Conservation (phyloP, 1,140 invertebrate genomes). For the Danaus melanippus region DNA sequence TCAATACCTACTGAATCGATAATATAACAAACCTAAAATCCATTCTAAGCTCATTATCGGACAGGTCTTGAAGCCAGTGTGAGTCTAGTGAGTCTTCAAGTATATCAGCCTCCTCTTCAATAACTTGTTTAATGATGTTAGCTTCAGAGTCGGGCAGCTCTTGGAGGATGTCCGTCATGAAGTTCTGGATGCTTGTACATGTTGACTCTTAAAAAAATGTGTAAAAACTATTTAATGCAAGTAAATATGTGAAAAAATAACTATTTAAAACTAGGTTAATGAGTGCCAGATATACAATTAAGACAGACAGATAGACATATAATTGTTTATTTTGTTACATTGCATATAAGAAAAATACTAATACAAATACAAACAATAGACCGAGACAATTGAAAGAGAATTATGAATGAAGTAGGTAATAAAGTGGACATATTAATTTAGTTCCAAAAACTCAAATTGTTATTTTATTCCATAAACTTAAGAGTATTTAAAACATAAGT, state of each 20-base stretch:
- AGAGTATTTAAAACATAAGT: no score
- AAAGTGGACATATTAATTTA: no score
- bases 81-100: slow-evolving; percentile 55
- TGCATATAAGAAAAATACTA: no score
- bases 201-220: slow-evolving; percentile 49
- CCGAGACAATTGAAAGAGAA: no score
- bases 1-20: no score
- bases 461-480: no score
- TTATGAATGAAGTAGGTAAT: no score
- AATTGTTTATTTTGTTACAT: no score
- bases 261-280: background rate
- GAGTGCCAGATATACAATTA: background rate
- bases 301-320: no score
- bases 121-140: slow-evolving; percentile 49
- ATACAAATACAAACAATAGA: no score
- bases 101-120: slow-evolving; percentile 54
- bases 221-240: background rate
- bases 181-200: slow-evolving; percentile 59
- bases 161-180: slow-evolving; percentile 51
- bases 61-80: slow-evolving; percentile 57
- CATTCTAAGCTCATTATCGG: slow-evolving; percentile 37
- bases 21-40: slow-evolving; percentile 42
- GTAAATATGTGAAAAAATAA: no score
- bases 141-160: slow-evolving; percentile 51
- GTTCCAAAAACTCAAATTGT: no score